Percentiles rank a stretch among this genome's conserved stretches.
These are phyloP conservation scores for Cisticola juncidis DNA, from an alignment of 2,113 vertebrate genomes.

Conservation along the genomic window DNA sequence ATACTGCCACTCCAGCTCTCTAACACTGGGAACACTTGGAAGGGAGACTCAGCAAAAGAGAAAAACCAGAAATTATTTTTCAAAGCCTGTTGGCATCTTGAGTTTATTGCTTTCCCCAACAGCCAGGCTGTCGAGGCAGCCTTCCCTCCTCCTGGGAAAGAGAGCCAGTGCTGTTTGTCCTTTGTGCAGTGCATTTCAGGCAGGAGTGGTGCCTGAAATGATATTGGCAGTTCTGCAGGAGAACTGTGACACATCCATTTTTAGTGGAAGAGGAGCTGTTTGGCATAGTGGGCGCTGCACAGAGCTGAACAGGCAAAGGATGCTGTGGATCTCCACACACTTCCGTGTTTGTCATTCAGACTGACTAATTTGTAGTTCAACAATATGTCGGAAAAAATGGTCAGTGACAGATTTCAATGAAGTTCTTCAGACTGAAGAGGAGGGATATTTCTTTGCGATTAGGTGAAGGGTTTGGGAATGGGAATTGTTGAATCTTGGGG, in stretches of 20 bases:
- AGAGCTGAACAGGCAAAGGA: background rate
- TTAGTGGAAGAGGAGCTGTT: background rate
- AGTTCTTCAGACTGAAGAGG: background rate
- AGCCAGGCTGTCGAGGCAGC: background rate
- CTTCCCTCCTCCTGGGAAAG: background rate
- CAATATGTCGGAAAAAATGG: background rate
- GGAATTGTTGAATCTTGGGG: background rate
- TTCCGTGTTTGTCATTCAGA: background rate
- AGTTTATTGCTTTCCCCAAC: background rate
- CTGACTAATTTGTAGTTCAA: background rate
- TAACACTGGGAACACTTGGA: background rate
- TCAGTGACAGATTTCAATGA: background rate
- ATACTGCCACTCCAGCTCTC: background rate
- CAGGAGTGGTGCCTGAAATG: background rate
- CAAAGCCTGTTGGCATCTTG: background rate
- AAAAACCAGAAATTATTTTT: conserved; percentile 11
- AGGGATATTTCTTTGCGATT: background rate
- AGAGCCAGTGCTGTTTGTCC: background rate
- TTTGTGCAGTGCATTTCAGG: background rate
- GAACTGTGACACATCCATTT: background rate
- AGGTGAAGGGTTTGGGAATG: background rate
- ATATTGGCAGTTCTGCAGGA: background rate
- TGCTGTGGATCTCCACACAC: background rate
- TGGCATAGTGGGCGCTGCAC: background rate
- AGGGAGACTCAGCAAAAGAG: background rate